These are phyloP conservation scores for Ciconia maguari DNA, from an alignment of 2,113 vertebrate species.

Conservation along the genomic window DNA sequence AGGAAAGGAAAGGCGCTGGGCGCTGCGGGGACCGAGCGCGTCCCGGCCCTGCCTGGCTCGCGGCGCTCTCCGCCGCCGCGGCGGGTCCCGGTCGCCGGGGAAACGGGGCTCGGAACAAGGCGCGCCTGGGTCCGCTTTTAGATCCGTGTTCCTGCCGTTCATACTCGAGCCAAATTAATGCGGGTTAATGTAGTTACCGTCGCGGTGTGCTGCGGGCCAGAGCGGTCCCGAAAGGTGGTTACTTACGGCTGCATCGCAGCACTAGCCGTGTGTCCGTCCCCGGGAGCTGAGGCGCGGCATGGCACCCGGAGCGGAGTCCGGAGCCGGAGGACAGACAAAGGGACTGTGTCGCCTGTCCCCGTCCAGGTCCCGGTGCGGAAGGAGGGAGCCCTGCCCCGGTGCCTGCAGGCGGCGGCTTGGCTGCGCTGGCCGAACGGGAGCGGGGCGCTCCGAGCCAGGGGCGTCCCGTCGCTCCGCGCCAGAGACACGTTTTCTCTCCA, in stretches of 20 bases:
- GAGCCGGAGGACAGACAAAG: neutral
- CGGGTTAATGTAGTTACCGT: neutral
- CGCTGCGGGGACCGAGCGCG: neutral
- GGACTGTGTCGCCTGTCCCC: neutral
- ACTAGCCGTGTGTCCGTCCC: neutral
- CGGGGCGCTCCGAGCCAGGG: neutral
- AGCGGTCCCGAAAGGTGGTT: neutral
- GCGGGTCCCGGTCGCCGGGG: neutral
- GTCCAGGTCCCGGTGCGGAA: neutral
- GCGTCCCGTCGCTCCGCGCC: neutral
- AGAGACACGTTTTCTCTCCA: neutral
- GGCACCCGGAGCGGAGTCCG: neutral
- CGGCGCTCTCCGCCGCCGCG: neutral
- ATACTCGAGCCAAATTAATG: neutral
- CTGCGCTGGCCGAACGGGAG: neutral
- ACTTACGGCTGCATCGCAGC: neutral
- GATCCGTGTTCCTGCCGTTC: neutral
- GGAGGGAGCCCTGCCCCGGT: neutral
- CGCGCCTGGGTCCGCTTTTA: neutral
- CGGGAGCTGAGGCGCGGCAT: neutral
- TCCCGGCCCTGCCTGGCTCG: neutral
- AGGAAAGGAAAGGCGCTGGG: neutral
- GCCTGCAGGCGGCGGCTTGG: neutral
- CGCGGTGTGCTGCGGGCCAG: rapidly evolving
- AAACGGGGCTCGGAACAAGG: neutral